Percentiles rank a stretch among this genome's conserved stretches.
Conservation (phyloP, 2,888 invertebrate genomes). For the Dolomedes plantarius region DNA sequence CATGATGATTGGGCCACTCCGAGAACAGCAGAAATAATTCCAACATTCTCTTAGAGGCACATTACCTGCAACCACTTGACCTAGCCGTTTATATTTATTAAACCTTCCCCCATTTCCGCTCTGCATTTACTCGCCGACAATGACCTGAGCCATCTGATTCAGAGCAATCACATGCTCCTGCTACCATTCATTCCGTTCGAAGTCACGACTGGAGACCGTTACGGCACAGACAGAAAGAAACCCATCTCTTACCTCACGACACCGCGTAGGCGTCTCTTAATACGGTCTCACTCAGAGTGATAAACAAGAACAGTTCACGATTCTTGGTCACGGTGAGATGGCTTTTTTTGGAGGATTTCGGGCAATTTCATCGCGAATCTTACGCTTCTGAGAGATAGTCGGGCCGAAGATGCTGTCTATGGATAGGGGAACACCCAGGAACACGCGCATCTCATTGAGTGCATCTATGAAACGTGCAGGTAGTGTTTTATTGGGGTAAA, state of each 20-base stretch:
- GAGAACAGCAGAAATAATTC: too few species aligned
- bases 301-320: constrained; percentile 24
- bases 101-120: neutral
- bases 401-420: neutral
- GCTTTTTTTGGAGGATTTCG: neutral
- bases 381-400: neutral
- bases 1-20: too few species aligned
- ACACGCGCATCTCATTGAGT: neutral
- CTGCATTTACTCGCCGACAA: neutral
- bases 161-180: neutral
- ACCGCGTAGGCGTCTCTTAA: constrained; percentile 31
- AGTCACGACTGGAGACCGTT: neutral
- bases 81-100: neutral
- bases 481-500: neutral
- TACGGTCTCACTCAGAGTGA: constrained; percentile 8
- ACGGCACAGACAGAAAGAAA: too few species aligned
- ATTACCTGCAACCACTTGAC: neutral
- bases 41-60: too few species aligned
- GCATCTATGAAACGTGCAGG: neutral
- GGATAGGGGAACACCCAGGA: neutral
- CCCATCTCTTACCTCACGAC: neutral
- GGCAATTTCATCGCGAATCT: neutral
- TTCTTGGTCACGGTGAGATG: neutral
- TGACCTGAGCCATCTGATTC: neutral
- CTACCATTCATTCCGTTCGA: neutral